A percentile compares a stretch with the other conserved stretches of the same genome.
phyloP scores from a whole-genome alignment of 2,113 vertebrate species.

The Romanogobio albipinnatus region DNA sequence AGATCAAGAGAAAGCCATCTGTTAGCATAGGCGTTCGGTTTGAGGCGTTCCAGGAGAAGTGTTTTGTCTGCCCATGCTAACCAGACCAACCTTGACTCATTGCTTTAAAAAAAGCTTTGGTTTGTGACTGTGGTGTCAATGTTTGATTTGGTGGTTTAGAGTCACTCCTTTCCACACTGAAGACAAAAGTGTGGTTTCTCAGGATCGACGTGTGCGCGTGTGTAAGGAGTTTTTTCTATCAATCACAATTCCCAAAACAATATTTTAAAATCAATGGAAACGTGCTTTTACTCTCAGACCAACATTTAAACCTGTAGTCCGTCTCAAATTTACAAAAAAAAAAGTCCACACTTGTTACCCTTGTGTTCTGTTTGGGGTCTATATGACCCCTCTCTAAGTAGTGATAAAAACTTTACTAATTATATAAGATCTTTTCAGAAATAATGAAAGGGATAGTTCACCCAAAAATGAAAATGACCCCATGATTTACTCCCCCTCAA shows the following conservation, averaged over 20 bases:
- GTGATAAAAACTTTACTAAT: too few species aligned
- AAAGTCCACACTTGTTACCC: not conserved
- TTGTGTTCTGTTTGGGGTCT: too few species aligned
- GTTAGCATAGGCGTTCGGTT: not conserved
- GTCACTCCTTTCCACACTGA: not conserved
- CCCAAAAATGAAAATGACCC: too few species aligned
- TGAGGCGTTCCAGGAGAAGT: too few species aligned
- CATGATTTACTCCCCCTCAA: too few species aligned
- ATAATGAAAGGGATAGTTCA: too few species aligned
- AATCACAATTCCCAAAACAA: not conserved
- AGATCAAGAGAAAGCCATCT: not conserved
- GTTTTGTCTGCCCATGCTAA: too few species aligned
- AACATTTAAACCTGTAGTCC: not conserved
- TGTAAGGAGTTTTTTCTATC: not conserved
- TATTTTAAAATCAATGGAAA: too few species aligned
- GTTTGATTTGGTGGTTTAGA: not conserved
- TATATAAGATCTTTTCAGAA: too few species aligned
- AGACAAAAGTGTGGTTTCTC: not conserved
- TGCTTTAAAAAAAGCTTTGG: not conserved
- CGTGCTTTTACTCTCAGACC: too few species aligned
- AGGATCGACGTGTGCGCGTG: not conserved
- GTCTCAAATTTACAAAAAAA: not conserved
- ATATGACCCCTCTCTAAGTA: too few species aligned
- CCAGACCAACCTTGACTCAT: too few species aligned
- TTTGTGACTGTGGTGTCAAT: not conserved